Base-by-base conservation (phyloP, 2,888 invertebrate genomes). In the Drosophila prostipennis region DNA sequence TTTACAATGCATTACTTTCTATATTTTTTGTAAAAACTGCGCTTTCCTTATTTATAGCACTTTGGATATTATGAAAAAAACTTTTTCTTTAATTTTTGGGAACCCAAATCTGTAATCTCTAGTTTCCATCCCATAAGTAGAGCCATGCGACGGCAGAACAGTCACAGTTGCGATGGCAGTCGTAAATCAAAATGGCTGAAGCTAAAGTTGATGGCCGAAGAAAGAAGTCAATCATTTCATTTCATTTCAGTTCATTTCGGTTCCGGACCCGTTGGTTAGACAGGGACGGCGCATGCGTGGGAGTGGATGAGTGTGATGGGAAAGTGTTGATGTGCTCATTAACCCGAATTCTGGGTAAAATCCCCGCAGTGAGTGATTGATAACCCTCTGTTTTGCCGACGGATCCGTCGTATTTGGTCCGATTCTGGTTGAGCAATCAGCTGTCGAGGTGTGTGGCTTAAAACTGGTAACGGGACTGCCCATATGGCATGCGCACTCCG, bases 101-200 rank as follows among this genome's bases (percentile, higher is more conserved):
- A 11, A 19, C 4, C 11, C 0, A 13, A 11, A 19, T 42, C 4
- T 8, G n/a, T 4, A 23, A 46, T 26, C 16, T 6, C 16, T 16
- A 23, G 13, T 34, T 5, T 56, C 26, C 29, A 29, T 11, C 29
- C 29, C 46, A 14, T 8, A 26, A 29, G 26, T 29, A 29, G n/a
- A 19, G 32, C 37, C 10, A 10, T 26, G 49, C 19, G 40, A 43
- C 53, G 59, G 55, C 57, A 23, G 16, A 19, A 37, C 19, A 40
- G 48, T 55, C 65, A 36, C 34, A 40, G 55, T 68, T 55, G 45
- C 34, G 57, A 54, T 59, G 56, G 87, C 69, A 76, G 81, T 87
- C 91, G 91, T 92, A 91, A 91, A 91, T 91, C 92, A 91, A 92
- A 92, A 91, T 92, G 91, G 91, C 91, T 91, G 82, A 78, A 76